phyloP scores from a whole-genome alignment of 2,888 invertebrate genomes.

The Cactoblastis cactorum region DNA sequence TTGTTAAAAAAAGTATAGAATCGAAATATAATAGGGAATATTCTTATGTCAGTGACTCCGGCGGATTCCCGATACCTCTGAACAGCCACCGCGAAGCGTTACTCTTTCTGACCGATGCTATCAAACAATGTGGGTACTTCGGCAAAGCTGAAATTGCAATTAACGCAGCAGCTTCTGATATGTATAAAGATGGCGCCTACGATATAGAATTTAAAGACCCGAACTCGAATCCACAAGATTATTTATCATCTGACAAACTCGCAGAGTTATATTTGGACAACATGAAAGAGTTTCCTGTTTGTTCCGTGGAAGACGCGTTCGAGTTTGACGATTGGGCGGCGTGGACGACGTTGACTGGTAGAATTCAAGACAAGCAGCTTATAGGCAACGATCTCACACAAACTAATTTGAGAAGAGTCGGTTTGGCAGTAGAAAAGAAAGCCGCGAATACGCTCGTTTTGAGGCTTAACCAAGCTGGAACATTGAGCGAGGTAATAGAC shows the following conservation, averaged over 20 bases:
- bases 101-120: constrained; percentile 89
- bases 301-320: constrained; percentile 98
- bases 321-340: constrained; percentile 99
- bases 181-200: constrained; percentile 91
- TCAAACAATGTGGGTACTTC: constrained; percentile 94
- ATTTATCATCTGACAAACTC: constrained; percentile 90
- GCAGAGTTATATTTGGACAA: constrained; percentile 92
- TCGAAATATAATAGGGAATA: constrained; percentile 93
- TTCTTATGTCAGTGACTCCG: constrained; percentile 96
- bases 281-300: constrained; percentile 93
- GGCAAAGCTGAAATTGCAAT: constrained; percentile 96
- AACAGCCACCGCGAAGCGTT: constrained; percentile 95
- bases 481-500: constrained; percentile 96
- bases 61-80: constrained; percentile 98
- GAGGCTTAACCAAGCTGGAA: constrained; percentile 98
- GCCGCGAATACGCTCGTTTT: constrained; percentile 95
- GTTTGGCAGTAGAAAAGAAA: constrained; percentile 95
- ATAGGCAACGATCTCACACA: constrained; percentile 98
- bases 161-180: constrained; percentile 98
- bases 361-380: constrained; percentile 84
- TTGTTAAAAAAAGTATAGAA: constrained; percentile 93
- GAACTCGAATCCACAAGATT: constrained; percentile 90
- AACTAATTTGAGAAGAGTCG: constrained; percentile 91
- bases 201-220: constrained; percentile 99
- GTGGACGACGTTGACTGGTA: constrained; percentile 87